Evolutionary conservation across 2,888 invertebrate genomes (phyloP), one percentile per base, ranked within the genome.

Genomic region (Hipparchia sbordonii): DNA sequence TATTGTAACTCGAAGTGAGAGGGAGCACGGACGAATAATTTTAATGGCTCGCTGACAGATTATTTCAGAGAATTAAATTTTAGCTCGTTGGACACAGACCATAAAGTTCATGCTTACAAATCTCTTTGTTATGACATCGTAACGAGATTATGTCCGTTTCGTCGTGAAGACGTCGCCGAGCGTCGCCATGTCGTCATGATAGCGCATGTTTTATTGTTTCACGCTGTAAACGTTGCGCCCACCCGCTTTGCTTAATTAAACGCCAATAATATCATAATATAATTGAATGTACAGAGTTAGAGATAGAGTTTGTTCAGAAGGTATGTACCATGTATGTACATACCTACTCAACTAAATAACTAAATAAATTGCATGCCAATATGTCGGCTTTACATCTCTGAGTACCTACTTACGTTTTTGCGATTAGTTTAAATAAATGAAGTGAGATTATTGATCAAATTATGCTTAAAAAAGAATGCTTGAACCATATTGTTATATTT

Each of bases 101-200:
- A 92, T 93, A 93, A 93, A 93, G 89, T 91, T 88, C 88, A 84
- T 93, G 93, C 93, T 93, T 93, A 93, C 93, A 93, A 93, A 93
- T 93, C 93, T 93, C 91, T 92, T 93, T 92, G 92, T 93, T 93
- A 93, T 91, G 93, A 90, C 92, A 92, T 93, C 93, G 92, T 93
- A 90, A 93, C 91, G 87, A 89, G 90, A 92, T 93, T 93, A 93
- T 92, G 93, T 92, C 93, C 92, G 86, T 89, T 89, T 84, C 88
- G 87, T 85, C 82, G 86, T 84, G 90, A 91, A 92, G 91, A 92
- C 87, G 88, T 87, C 39, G 23, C 23, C 23, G 23, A 23, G 23
- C 23, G 39, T 39, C 88, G 89, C 86, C 88, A 87, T 87, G 88
- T 84, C 87, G 87, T 88, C 88, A 88, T 85, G 82, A 86, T 86